Evolutionary conservation across 1,140 invertebrate species (phyloP).

Genomic region (Brachionus manjavacas): DNA sequence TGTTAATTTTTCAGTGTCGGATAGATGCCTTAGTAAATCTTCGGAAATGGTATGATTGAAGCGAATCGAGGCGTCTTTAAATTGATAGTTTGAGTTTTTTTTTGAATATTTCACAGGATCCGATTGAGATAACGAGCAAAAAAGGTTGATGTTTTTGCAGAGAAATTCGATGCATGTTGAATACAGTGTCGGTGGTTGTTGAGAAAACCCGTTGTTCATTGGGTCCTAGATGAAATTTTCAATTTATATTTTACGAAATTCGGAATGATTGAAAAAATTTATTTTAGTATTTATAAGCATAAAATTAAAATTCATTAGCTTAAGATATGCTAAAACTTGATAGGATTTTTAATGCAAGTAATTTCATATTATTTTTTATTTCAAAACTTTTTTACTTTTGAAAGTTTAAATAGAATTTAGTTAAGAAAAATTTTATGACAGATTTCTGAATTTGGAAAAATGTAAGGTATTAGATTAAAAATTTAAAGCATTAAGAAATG

Average conservation of each 20-base stretch:
- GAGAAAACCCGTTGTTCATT: conserved; percentile 9
- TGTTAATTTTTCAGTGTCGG: not conserved
- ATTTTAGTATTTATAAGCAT: not conserved
- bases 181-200: not conserved
- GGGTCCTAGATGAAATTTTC: not conserved
- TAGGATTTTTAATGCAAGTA: not conserved
- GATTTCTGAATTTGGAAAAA: too few species aligned
- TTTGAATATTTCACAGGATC: not conserved
- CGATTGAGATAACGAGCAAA: not conserved
- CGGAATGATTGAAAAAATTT: not conserved
- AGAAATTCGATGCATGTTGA: not conserved
- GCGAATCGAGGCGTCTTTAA: not conserved
- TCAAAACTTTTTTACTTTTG: not conserved
- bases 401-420: not conserved
- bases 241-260: not conserved
- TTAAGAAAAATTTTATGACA: too few species aligned
- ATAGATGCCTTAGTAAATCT: not conserved
- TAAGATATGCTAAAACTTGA: not conserved
- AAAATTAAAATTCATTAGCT: not conserved
- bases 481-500: too few species aligned
- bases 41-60: not conserved
- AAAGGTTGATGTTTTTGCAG: not conserved
- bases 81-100: not conserved
- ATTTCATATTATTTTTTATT: not conserved
- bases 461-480: too few species aligned